phyloP scores from a whole-genome alignment of 2,113 vertebrate species.

The Felis catus region F.catus_Fca126_mat1.0 CM031417.1:115160501-115161000 shows the following conservation, averaged over 20 bases:
- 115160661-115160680: conserved; percentile 61
- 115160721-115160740: not conserved
- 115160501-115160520: not conserved
- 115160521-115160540: accelerated
- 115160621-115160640: conserved; percentile 72
- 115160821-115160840: not conserved
- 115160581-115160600: not conserved
- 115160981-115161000: conserved; percentile 35
- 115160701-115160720: not conserved
- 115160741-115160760: not conserved
- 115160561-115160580: not conserved
- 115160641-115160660: conserved; percentile 20
- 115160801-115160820: conserved; percentile 5
- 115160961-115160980: not conserved
- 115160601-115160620: not conserved
- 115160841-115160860: not conserved
- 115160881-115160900: not conserved
- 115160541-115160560: not conserved
- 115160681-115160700: conserved; percentile 58
- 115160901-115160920: not conserved
- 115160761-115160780: not conserved
- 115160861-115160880: not conserved
- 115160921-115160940: not conserved
- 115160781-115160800: not conserved
- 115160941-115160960: not conserved